A percentile compares a stretch with the other conserved stretches of the same genome.
phyloP scores from a whole-genome alignment of 2,113 vertebrate genomes.

The Nothoprocta pentlandii region DNA sequence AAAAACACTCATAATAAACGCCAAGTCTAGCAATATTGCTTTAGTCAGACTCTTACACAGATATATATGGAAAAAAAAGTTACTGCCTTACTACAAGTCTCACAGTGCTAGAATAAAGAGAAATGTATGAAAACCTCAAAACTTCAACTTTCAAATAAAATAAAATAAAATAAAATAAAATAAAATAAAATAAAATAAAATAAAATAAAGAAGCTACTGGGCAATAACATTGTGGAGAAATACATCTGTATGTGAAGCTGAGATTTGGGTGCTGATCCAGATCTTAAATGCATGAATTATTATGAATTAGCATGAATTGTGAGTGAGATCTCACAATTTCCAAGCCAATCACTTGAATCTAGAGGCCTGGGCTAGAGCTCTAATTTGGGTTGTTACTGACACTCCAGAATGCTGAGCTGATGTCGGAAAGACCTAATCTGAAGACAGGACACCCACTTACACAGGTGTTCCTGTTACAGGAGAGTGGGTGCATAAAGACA shows the following conservation, averaged over 20 bases:
- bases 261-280: not conserved
- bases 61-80: not conserved
- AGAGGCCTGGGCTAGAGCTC: not conserved
- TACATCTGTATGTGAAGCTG: not conserved
- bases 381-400: not conserved
- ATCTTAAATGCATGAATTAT: not conserved
- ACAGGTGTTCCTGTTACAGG: not conserved
- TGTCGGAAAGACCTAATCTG: not conserved
- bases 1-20: slow-evolving; percentile 8
- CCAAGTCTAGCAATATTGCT: not conserved
- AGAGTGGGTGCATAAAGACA: not conserved
- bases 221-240: not conserved
- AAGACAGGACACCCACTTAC: not conserved
- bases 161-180: no score
- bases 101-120: not conserved
- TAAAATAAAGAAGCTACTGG: not conserved
- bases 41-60: not conserved
- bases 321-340: not conserved
- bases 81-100: not conserved
- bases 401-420: not conserved
- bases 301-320: not conserved
- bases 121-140: not conserved
- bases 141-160: not conserved
- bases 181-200: no score
- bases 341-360: not conserved